phyloP scores from a whole-genome alignment of 2,888 invertebrate genomes.

The Volucella zonaria region DNA sequence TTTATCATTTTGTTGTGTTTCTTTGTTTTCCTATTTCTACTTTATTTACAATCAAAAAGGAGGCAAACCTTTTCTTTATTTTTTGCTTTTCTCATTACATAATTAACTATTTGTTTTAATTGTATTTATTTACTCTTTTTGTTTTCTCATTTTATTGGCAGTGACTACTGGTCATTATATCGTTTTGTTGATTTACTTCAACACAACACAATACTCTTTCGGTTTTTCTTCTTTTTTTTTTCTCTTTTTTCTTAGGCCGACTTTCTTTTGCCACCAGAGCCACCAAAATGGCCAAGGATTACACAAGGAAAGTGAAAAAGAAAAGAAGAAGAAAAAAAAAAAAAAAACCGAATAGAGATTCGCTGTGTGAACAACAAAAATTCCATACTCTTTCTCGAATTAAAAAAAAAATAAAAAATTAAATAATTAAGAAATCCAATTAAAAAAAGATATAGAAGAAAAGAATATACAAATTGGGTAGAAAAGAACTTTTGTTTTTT shows the following conservation, averaged over 20 bases:
- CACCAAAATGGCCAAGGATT: constrained; percentile 3
- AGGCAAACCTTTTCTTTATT: constrained; percentile 35
- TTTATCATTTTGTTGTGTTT: background rate
- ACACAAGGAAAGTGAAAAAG: constrained; percentile 24
- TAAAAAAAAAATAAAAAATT: constrained; percentile 35
- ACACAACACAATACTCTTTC: constrained; percentile 56
- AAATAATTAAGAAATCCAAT: constrained; percentile 27
- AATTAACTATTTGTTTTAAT: constrained; percentile 55
- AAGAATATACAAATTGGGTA: constrained; percentile 58
- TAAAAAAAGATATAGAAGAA: constrained; percentile 5
- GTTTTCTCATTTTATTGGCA: constrained; percentile 75
- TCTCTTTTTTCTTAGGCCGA: constrained; percentile 7
- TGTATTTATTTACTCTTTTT: constrained; percentile 42
- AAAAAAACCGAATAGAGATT: background rate
- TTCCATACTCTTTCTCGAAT: constrained; percentile 63
- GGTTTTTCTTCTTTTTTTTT: constrained; percentile 17
- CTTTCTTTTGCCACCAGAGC: constrained; percentile 16
- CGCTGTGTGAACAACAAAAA: constrained; percentile 58
- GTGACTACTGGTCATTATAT: constrained; percentile 77
- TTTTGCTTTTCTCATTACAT: constrained; percentile 50
- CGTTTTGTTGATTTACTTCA: constrained; percentile 69
- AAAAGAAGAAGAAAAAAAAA: constrained; percentile 13
- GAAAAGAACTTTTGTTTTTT: constrained; percentile 29
- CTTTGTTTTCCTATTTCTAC: constrained; percentile 50
- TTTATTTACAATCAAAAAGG: constrained; percentile 68